Base-by-base conservation (phyloP, 2,113 vertebrate genomes). In the Herpetotheres cachinnans region DNA sequence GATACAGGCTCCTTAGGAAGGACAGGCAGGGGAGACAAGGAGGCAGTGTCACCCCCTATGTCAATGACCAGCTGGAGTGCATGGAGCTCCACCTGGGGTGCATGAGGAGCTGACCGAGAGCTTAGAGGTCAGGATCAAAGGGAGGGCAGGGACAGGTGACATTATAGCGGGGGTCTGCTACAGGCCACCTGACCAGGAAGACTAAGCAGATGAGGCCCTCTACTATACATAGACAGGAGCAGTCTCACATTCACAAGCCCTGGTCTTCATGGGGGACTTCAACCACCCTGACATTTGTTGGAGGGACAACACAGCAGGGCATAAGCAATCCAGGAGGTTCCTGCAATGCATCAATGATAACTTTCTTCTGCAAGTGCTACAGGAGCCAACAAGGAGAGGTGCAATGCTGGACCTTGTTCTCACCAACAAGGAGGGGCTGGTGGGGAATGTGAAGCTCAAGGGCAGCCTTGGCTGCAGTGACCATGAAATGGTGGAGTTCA, bases 51-150 rank as follows among this genome's bases (percentile, higher is more conserved):
- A n/a, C 47, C 20, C 11, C n/a, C 27, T 38, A 3, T 26, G 55
- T 42, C 40, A 62, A 40, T 13, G 55, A 62, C 10, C 44, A 27
- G 36, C 61, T 36, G 29, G 13, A 55, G 20, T 18, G 34, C 25
- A 26, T 0, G 0, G 40, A 59, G 70, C 18, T 52, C 61, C 38
- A 22, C 34, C 79, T 40, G 0, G 1, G 34, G 69, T 1, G 1
- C 11, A 29, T 46, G 4, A 76, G 62, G 18, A 82, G n/a, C 29
- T 0, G 3, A 15, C 13, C 12, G 40, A 36, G 71, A 36, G n/a
- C 16, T 19, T n/a, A 21, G 21, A 13, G 63, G 55, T 30, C 47
- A 55, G n/a, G 30, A 63, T 6, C 15, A 70, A 77, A 55, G 20
- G n/a, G 47, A 69, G 40, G 79, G 24, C 54, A 83, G 13, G 29